Evolutionary conservation across 2,113 vertebrate genomes (phyloP).

Genomic region (Mohoua ochrocephala): DNA sequence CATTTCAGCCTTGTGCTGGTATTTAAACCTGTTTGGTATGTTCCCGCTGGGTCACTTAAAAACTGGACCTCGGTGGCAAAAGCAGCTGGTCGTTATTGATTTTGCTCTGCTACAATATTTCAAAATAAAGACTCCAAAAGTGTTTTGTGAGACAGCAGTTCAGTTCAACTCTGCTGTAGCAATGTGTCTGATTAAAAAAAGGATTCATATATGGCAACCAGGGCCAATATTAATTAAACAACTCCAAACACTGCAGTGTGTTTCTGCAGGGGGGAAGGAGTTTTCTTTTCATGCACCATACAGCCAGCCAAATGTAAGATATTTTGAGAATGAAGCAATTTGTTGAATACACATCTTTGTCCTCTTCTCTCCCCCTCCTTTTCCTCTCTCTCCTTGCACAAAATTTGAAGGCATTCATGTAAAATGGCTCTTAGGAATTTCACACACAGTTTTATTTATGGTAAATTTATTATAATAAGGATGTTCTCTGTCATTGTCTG

Average conservation of each 20-base stretch:
- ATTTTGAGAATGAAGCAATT: conserved; percentile 16
- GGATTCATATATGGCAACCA: neutral
- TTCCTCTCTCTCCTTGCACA: neutral
- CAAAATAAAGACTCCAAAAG: neutral
- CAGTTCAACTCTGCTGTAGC: neutral
- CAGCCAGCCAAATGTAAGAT: neutral
- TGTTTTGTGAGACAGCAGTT: neutral
- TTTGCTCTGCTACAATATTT: neutral
- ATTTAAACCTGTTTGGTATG: neutral
- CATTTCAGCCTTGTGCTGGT: neutral
- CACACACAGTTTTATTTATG: conserved; percentile 62
- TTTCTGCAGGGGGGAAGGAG: neutral
- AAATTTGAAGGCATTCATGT: conserved; percentile 25
- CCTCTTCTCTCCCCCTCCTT: neutral
- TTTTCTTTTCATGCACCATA: neutral
- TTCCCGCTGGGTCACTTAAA: neutral
- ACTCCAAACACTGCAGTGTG: neutral
- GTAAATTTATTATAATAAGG: conserved; percentile 71
- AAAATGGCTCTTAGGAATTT: conserved; percentile 57
- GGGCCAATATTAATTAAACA: neutral
- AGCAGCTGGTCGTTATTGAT: neutral
- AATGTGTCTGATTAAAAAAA: neutral
- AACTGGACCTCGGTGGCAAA: neutral
- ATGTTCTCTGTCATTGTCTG: conserved; percentile 67
- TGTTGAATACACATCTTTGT: neutral